Base-by-base conservation (phyloP, 1,140 invertebrate species). In the Subanguina moxae region DNA sequence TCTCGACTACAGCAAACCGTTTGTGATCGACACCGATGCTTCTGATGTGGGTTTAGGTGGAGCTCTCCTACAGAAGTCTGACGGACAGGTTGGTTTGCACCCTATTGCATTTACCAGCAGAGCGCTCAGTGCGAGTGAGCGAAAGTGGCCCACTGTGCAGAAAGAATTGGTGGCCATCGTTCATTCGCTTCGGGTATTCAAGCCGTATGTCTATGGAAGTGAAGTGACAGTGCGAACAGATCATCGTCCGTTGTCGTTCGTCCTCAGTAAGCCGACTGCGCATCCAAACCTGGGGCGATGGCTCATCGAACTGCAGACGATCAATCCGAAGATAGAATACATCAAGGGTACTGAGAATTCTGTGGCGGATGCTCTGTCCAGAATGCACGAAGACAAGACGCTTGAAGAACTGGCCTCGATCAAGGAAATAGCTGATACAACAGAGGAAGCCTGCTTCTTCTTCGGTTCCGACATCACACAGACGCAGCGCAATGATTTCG, bases 31-130 rank as follows among this genome's bases (percentile, higher is more conserved):
- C 7, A 65, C 62, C 5, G 63, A 67, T 64, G 45, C 62, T 1
- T 65, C 62, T 15, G 21, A 23, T 1, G 38, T 43, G 13, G 63
- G 46, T 15, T 56, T 61, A n/a, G 63, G 63, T 25, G 63, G 63
- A 8, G 63, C 62, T 1, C 62, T 65, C 9, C 1, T 65, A 27
- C 63, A 65, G 11, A 65, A 67, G 21, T 42, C 57, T 19, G n/a
- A 32, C 9, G 21, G 27, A 1, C 11, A 25, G 5, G n/a, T 3
- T 1, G 5, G 21, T 1, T 65, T 25, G 23, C 23, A 65, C 8
- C 45, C 63, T n/a, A 23, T 65, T n/a, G 63, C 63, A 1, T 65
- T 61, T 30, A 61, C 45, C 63, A 65, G 63, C 23, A 25, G 63
- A 11, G 62, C 62, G 1, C 32, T 65, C 1, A 8, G 45, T 1